Evolutionary conservation across 1,140 invertebrate species (phyloP).

Genomic region (Zaprionus vittiger): DNA sequence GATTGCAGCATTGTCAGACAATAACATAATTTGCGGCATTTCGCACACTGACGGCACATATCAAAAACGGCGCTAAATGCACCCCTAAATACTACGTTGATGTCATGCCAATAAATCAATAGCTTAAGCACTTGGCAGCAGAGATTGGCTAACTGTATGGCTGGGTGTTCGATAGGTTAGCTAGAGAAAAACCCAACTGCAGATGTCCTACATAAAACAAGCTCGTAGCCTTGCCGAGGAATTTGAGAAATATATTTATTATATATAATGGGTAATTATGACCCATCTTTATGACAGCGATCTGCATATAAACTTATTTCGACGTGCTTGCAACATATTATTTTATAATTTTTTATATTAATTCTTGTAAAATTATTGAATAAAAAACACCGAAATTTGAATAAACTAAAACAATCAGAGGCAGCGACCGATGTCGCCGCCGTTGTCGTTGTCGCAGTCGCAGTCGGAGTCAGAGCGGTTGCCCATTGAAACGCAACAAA

Average conservation of each 20-base stretch:
- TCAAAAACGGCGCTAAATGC: slow-evolving; percentile 46
- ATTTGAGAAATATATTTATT: slow-evolving; percentile 65
- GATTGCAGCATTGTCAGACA: not conserved
- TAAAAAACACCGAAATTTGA: slow-evolving; percentile 74
- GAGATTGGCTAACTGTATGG: slow-evolving; percentile 11
- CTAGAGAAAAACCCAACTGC: slow-evolving; percentile 45
- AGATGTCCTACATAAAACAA: slow-evolving; percentile 73
- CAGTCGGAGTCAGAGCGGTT: slow-evolving; percentile 31
- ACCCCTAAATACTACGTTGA: slow-evolving; percentile 47
- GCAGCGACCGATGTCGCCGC: slow-evolving; percentile 12
- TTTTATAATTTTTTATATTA: slow-evolving; percentile 76
- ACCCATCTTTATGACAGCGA: slow-evolving; percentile 67
- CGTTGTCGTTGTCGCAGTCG: slow-evolving; percentile 11
- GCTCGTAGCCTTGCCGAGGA: slow-evolving; percentile 71
- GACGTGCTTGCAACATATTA: slow-evolving; percentile 73
- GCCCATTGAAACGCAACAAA: slow-evolving; percentile 72
- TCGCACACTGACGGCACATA: slow-evolving; percentile 30
- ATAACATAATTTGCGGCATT: slow-evolving; percentile 1
- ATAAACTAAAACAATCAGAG: slow-evolving; percentile 65
- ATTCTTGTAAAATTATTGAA: slow-evolving; percentile 81
- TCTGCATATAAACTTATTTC: slow-evolving; percentile 63
- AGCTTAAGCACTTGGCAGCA: slow-evolving; percentile 48
- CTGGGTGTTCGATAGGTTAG: slow-evolving; percentile 12
- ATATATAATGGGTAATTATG: slow-evolving; percentile 71
- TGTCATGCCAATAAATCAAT: slow-evolving; percentile 67